Percentiles rank a stretch among this genome's conserved stretches.
Evolutionary conservation across 2,113 vertebrate genomes (phyloP).

Genomic region (Murina feae): DNA sequence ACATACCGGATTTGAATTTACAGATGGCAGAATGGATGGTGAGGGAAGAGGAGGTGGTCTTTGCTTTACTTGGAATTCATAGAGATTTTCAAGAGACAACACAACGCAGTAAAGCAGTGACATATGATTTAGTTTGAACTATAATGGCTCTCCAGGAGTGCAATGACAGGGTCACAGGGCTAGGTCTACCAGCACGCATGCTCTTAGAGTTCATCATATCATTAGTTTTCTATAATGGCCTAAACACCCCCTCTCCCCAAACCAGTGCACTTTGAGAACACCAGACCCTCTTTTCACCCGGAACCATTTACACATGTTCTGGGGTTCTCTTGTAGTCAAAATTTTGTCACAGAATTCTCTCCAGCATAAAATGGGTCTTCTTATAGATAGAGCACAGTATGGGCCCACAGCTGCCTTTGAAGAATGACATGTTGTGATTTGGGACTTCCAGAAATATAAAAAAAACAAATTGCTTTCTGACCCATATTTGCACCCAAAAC

Average conservation of each 20-base stretch:
- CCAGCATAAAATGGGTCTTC: constrained; percentile 38
- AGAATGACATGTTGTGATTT: constrained; percentile 60
- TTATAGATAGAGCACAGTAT: constrained; percentile 60
- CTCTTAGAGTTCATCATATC: constrained; percentile 18
- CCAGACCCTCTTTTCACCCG: constrained; percentile 14
- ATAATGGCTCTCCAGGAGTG: not conserved
- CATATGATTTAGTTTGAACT: not conserved
- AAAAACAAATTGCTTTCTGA: constrained; percentile 67
- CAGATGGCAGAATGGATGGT: not conserved
- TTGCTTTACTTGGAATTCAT: not conserved
- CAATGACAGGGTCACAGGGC: not conserved
- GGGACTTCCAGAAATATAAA: constrained; percentile 66
- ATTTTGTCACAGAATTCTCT: constrained; percentile 31
- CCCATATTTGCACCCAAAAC: constrained; percentile 58
- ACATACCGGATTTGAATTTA: not conserved
- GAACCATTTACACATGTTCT: constrained; percentile 57
- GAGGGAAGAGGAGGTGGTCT: constrained; percentile 12
- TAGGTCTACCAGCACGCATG: not conserved
- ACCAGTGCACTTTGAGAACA: constrained; percentile 15
- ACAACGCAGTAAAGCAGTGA: not conserved
- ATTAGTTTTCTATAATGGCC: constrained; percentile 32
- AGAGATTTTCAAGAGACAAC: constrained; percentile 18
- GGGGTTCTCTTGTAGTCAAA: constrained; percentile 36
- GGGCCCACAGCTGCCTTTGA: constrained; percentile 66
- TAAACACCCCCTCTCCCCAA: not conserved